Percentiles rank a stretch among this genome's conserved stretches.
phyloP scores from a whole-genome alignment of 2,113 vertebrate genomes.

The Parotia lawesii region DNA sequence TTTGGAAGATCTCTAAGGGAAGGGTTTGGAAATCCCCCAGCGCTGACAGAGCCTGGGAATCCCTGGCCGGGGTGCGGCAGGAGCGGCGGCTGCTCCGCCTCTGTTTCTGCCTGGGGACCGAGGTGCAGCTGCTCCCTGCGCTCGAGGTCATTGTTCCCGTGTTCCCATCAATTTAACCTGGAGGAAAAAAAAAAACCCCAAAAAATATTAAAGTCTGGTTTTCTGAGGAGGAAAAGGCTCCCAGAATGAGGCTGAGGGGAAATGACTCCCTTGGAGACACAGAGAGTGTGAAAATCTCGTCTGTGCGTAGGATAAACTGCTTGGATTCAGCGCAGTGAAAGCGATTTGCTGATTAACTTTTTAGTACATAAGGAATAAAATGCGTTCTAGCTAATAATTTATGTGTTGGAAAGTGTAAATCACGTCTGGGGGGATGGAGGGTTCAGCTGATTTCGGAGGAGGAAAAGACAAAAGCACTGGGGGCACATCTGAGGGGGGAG shows the following conservation, averaged over 20 bases:
- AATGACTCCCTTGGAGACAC: background rate
- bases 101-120: constrained; percentile 18
- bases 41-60: constrained; percentile 35
- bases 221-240: background rate
- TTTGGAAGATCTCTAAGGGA: constrained; percentile 84
- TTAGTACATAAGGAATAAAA: fast-evolving
- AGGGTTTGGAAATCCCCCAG: constrained; percentile 74
- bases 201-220: background rate
- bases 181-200: background rate
- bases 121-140: background rate
- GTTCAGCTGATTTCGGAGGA: background rate
- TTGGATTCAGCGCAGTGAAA: background rate
- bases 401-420: fast-evolving
- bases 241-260: background rate
- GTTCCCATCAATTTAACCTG: constrained; percentile 5
- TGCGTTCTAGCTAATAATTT: fast-evolving
- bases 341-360: background rate
- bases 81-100: constrained; percentile 22
- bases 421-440: fast-evolving
- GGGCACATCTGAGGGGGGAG: background rate
- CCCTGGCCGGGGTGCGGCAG: background rate
- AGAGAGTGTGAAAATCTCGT: background rate
- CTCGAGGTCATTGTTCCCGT: constrained; percentile 41
- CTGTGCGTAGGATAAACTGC: background rate
- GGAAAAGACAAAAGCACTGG: background rate